These are phyloP conservation scores for Platysternon megacephalum DNA, from an alignment of 2,113 vertebrate genomes.

Conservation along the genomic window DNA sequence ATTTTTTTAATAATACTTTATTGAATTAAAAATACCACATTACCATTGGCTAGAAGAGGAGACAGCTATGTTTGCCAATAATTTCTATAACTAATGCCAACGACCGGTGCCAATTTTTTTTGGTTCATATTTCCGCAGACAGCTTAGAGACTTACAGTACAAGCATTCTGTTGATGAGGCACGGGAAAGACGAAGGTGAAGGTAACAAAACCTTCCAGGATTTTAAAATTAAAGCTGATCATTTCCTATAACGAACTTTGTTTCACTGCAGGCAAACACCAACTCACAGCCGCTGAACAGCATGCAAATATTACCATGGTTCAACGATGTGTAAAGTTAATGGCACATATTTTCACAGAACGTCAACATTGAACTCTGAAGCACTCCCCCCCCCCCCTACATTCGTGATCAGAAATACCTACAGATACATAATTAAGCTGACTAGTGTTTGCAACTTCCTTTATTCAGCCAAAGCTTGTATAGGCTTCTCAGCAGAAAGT, in stretches of 20 bases:
- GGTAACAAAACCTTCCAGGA: slow-evolving; percentile 20
- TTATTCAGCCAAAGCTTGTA: neutral
- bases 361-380: neutral
- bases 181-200: slow-evolving; percentile 48
- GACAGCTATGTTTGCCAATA: slow-evolving; percentile 79
- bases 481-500: neutral
- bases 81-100: slow-evolving; percentile 78
- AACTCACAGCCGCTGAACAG: neutral
- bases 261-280: neutral
- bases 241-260: slow-evolving; percentile 18
- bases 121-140: slow-evolving; percentile 78
- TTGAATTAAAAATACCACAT: slow-evolving; percentile 83
- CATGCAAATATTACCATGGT: slow-evolving; percentile 36
- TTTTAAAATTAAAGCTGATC: slow-evolving; percentile 39
- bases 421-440: neutral
- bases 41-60: slow-evolving; percentile 81
- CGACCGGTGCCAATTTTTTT: slow-evolving; percentile 70
- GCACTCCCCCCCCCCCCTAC: neutral
- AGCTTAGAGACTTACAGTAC: slow-evolving; percentile 71
- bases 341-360: slow-evolving; percentile 9
- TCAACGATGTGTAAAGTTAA: neutral
- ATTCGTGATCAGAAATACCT: neutral
- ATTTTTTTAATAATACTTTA: slow-evolving; percentile 78
- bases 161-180: slow-evolving; percentile 68
- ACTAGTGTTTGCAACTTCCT: neutral